phyloP scores from a whole-genome alignment of 2,113 vertebrate species.

The Amazona guildingii region DNA sequence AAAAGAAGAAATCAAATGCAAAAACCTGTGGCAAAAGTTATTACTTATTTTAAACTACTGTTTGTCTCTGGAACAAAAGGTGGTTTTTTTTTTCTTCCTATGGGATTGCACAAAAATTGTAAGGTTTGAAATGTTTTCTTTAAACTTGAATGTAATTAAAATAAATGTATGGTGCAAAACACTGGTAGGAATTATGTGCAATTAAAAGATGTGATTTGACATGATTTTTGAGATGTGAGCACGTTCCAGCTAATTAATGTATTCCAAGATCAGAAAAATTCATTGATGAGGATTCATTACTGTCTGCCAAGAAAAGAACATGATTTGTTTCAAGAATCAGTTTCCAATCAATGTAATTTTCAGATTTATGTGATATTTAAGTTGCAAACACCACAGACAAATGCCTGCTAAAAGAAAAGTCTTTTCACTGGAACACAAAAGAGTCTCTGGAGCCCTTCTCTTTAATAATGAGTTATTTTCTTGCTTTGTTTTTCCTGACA shows the following conservation, averaged over 20 bases:
- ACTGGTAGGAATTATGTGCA: not conserved
- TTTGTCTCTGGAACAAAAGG: not conserved
- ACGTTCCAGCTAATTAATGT: not conserved
- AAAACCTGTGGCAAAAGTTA: not conserved
- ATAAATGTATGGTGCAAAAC: not conserved
- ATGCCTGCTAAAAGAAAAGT: not conserved
- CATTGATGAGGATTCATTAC: not conserved
- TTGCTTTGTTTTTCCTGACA: not conserved
- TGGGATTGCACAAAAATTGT: not conserved
- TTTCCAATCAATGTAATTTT: not conserved
- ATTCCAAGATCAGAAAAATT: not conserved
- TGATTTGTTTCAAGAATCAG: not conserved
- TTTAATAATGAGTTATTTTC: not conserved
- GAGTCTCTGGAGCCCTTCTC: not conserved
- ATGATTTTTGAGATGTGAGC: not conserved
- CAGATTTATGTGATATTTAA: not conserved
- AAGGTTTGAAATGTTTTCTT: not conserved
- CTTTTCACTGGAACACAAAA: not conserved
- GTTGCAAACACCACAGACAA: not conserved
- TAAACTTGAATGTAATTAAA: not conserved
- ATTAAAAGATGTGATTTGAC: conserved; percentile 22
- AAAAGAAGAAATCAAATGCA: not conserved
- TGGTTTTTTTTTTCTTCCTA: not conserved
- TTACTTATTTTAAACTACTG: not conserved
- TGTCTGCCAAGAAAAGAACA: not conserved